These are phyloP conservation scores for Creontiades dilutus DNA, from an alignment of 2,888 invertebrate species.

Conservation along the genomic window DNA sequence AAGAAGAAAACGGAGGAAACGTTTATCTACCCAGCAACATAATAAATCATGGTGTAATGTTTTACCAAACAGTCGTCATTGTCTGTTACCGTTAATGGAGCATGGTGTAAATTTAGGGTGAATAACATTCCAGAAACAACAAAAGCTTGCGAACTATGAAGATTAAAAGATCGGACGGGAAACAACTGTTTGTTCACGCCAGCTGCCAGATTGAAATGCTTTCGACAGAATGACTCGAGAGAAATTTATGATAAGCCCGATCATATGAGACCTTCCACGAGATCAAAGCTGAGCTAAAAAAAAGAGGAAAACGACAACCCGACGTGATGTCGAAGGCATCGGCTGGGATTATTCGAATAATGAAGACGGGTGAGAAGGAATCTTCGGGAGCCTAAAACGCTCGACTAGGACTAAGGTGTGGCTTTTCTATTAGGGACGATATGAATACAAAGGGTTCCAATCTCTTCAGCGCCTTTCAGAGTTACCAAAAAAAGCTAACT, in stretches of 20 bases:
- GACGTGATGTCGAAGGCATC: constrained; percentile 23
- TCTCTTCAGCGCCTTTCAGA: not conserved
- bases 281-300: constrained; percentile 13
- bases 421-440: constrained; percentile 27
- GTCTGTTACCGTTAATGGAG: too few relatives aligned
- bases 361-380: constrained; percentile 40
- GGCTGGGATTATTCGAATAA: constrained; percentile 21
- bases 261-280: not conserved
- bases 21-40: too few relatives aligned
- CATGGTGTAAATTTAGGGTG: not conserved
- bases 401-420: constrained; percentile 26
- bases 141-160: not conserved
- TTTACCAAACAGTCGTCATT: too few relatives aligned
- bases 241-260: constrained; percentile 46
- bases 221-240: constrained; percentile 40
- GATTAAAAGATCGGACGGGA: not conserved
- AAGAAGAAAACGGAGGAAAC: too few relatives aligned
- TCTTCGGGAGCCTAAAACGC: not conserved
- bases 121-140: not conserved
- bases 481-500: not conserved
- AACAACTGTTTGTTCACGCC: constrained; percentile 8
- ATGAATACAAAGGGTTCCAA: constrained; percentile 41
- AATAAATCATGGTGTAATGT: too few relatives aligned
- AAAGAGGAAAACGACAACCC: constrained; percentile 20
- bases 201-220: constrained; percentile 17